Evolutionary conservation across 2,888 invertebrate species (phyloP), one percentile per base, ranked within the genome.

Genomic region (Hoplodrina ambigua): DNA sequence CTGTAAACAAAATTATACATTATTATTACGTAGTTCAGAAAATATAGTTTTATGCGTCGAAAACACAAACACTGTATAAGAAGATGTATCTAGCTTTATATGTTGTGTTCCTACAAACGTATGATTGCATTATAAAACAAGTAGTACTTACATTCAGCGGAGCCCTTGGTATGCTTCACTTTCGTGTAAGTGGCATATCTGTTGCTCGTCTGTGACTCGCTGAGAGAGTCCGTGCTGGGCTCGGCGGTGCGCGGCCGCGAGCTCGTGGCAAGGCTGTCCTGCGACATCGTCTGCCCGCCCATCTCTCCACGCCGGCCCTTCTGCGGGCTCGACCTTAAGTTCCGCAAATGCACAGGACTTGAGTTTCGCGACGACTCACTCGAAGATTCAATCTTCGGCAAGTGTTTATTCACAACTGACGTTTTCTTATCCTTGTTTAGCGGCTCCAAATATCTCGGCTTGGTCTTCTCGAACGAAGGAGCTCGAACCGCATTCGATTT

Each of bases 281-380:
- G 96, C 1, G 96, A 96, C 74, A 95, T 89, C 10, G 93, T 92
- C 69, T 92, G 93, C 11, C 87, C 83, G 33, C 90, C 92, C 50
- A 89, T 89, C 50, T 91, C 92, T 30, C 86, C 86, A 44, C 92
- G 80, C 46, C 94, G 92, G 1, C 88, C 85, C 69, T 92, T 92
- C 7, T 78, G 89, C 81, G 82, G 91, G 86, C 74, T 93, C 84
- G 68, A 84, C 78, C 94, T 92, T 55, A 84, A 46, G 46, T 87
- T 88, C 1, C 96, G 91, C 76, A 93, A 91, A 88, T 96, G 96
- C 3, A 97, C 96, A 1, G 97, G 97, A 84, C 97, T 97, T 2
- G 97, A 97, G 73, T 97, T 97, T 15, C 97, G 94, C 0, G 97
- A 97, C 0, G 97, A 97, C 83, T 97, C 97, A 58, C 96, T 97